Base-by-base conservation (phyloP, 2,888 invertebrate genomes). In the Ferdinandea cuprea region DNA sequence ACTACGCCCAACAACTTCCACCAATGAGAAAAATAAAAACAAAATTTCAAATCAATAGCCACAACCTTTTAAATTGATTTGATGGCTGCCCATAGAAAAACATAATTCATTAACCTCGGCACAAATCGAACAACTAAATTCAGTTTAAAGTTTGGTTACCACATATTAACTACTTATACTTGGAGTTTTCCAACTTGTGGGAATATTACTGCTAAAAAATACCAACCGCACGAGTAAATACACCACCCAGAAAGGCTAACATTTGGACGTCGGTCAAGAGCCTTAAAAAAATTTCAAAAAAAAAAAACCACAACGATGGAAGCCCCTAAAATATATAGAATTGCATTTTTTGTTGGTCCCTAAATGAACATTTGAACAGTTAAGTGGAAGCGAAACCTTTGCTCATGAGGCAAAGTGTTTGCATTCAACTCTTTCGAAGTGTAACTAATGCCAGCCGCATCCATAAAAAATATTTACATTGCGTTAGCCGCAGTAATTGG, bases 351-450 rank as follows among this genome's bases (percentile, higher is more conserved):
- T 0, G 63, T 28, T 50, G 13, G 46, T 63, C 15, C 28, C 3
- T 9, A 13, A 56, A 42, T 44, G 61, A 69, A 42, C 61, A 69
- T 61, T 48, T 68, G 46, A 63, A 28, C 56, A 46, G 15, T 8
- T 37, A 69, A 69, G 21, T 46, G 37, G 15, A 68, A 76, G 32
- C 11, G 46, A 52, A 69, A 63, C 15, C 32, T 17, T 25, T 61
- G 19, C 30, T 61, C 54, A 52, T 68, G 32, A 35, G 32, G 44
- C 37, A 15, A 61, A 77, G 69, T 77, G 56, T 77, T 77, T 77
- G 61, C 69, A 77, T 63, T 77, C 46, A 77, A 77, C 77, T 77
- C 56, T 69, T 46, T 9, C 25, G 52, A 42, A 63, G 61, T 69
- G 69, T 54, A 77, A 61, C 77, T 69, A 69, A 63, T 63, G 56